A percentile compares a stretch with the other conserved stretches of the same genome.
Conservation (phyloP, 2,113 vertebrate genomes). For the Manacus vitellinus region DNA sequence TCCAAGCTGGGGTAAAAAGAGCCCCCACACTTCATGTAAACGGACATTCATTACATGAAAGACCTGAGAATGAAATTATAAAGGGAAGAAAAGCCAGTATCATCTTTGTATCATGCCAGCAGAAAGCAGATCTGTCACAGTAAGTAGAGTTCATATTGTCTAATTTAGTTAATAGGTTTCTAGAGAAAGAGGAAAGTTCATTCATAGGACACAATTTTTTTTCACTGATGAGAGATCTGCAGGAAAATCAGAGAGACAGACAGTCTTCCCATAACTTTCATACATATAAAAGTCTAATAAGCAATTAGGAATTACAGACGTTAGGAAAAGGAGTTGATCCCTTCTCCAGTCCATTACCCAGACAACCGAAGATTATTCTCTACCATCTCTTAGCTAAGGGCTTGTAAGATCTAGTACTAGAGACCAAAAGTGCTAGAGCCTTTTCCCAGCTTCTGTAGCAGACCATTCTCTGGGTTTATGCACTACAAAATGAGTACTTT, state of each 20-base stretch:
- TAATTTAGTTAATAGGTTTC: neutral
- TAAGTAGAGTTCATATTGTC: neutral
- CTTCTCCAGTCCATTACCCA: neutral
- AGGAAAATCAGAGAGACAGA: neutral
- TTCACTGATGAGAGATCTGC: neutral
- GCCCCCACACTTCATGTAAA: neutral
- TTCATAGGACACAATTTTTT: neutral
- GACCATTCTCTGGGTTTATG: neutral
- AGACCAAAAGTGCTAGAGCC: neutral
- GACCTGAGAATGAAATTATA: neutral
- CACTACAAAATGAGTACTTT: neutral
- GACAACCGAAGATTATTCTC: neutral
- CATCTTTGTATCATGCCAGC: neutral
- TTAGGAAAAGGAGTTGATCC: neutral
- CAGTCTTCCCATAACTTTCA: neutral
- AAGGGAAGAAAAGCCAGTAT: neutral
- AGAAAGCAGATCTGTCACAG: neutral
- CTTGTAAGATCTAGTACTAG: neutral
- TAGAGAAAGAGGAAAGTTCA: neutral
- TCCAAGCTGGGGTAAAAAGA: accelerated
- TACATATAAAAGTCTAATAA: neutral
- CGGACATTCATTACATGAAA: neutral
- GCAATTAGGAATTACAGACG: neutral
- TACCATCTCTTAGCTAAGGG: neutral
- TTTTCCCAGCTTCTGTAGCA: neutral